A percentile compares a stretch with the other conserved stretches of the same genome.
These are phyloP conservation scores for Phenganax stokvisi DNA, from an alignment of 92 coral and sea anemone genomes.

Conservation along the genomic window DNA sequence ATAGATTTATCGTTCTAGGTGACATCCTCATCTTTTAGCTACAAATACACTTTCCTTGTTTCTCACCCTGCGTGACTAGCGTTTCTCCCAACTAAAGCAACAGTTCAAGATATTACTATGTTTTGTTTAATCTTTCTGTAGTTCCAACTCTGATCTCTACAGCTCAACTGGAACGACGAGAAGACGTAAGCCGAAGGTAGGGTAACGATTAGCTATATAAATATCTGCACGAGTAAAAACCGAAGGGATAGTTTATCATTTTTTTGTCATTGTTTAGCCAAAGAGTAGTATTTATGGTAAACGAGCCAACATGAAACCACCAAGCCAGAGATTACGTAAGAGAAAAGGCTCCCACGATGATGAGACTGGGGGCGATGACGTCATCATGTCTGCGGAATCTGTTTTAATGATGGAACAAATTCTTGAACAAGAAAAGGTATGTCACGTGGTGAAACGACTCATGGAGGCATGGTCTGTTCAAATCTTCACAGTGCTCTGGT, in stretches of 20 bases:
- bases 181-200: slow-evolving; percentile 60
- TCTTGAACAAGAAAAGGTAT: slow-evolving; percentile 77
- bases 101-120: neutral
- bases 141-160: slow-evolving; percentile 61
- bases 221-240: neutral
- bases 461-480: neutral
- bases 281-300: slow-evolving; percentile 20
- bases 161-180: slow-evolving; percentile 66
- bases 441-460: neutral
- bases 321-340: slow-evolving; percentile 17
- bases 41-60: too few relatives aligned
- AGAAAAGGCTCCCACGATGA: slow-evolving; percentile 3
- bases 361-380: neutral
- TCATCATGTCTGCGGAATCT: slow-evolving; percentile 58
- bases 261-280: slow-evolving; percentile 12
- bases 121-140: slow-evolving; percentile 36
- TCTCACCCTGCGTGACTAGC: too few relatives aligned
- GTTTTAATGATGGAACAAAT: slow-evolving; percentile 61
- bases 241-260: neutral
- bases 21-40: too few relatives aligned
- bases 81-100: too few relatives aligned
- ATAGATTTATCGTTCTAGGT: too few relatives aligned
- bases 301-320: slow-evolving; percentile 33
- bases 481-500: neutral
- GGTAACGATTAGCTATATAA: neutral